Base-by-base conservation (phyloP, 2,888 invertebrate genomes). In the Clistopyga incitator region DNA sequence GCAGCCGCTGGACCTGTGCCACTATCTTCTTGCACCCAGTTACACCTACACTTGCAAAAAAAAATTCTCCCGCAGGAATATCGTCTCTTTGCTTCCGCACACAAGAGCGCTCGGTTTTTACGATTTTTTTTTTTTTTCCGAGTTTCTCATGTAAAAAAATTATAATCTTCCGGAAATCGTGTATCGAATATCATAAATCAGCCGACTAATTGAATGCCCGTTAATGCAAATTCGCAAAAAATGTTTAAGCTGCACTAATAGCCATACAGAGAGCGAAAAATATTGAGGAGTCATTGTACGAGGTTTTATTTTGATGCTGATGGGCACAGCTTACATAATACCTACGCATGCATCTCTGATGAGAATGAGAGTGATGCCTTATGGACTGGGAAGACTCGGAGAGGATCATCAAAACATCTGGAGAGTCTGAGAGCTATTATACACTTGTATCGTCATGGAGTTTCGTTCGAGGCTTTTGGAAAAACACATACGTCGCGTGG, bases 1-100 rank as follows among this genome's bases (percentile, higher is more conserved):
- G 64, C 25, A 38, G 23, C n/a, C 77, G 59, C 47, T 78, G 64
- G 64, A 75, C 67, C 45, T 15, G 47, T 78, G 68, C 77, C 81
- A 78, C 61, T 47, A 42, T 25, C 50, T 68, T 68, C 56, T 64
- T 64, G 42, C 64, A 56, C 45, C 64, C 25, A 64, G 75, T 78
- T 54, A 25, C 67, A 59, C 34, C 13, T 67, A 67, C 25, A 23
- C 13, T 15, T 42, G 4, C 42, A 42, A 20, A 42, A 1, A 15
- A 1, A 15, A 10, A 6, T 6, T 34, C 18, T 23, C 15, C 47
- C 13, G 18, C 42, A 29, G 15, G 29, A 38, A 64, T 47, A 56
- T 34, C 42, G 50, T 6, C 47, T 68, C 11, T 4, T 52, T 50
- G 3, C 29, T 29, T 29, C 29, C 29, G 2, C 29, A 29, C 4